Base-by-base conservation (phyloP, 2,797 vertebrate genomes). In the Phrynocephalus vlangalii region DNA sequence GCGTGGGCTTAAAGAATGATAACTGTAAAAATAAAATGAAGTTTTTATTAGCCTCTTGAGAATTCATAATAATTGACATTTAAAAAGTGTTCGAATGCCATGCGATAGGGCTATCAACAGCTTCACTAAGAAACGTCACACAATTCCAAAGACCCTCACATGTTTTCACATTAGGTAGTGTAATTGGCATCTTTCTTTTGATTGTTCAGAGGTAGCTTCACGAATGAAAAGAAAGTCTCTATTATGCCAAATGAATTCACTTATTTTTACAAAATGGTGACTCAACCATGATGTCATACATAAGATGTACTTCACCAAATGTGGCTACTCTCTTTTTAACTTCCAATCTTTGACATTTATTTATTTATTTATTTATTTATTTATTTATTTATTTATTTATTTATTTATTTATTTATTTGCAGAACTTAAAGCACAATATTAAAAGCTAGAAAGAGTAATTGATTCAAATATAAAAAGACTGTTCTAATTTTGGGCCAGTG, bases 1-100 rank as follows among this genome's bases (percentile, higher is more conserved):
- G 85, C 1, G 98, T 98, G 63, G 99, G 99, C 82, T 97, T 98
- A 96, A 99, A 99, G 96, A 99, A 99, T 50, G 98, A 97, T 50
- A 99, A 96, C 99, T 99, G 95, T 68, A 92, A 92, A n/a, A 90
- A 93, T 28, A 82, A 91, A 72, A 30, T 50, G 76, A 82, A 88
- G 79, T 3, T 79, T 79, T 84, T 22, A 79, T 88, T 73, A 67
- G 60, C 18, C 6, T 15, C 56, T 8, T 26, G 16, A 70, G 79
- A 33, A 70, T 9, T 50, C 16, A 73, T 63, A 82, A 30, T 30
- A 79, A 66, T 26, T 5, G 5, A 84, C 44, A 50, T 4, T 38
- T 44, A 50, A 63, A 13, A 79, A 63, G 75, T 20, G 60, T 79
- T 13, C n/a, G 56, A 30, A 84, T 78, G 10, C 20, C 30, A 78